These are phyloP conservation scores for Catharus ustulatus DNA, from an alignment of 2,797 vertebrate genomes.

Conservation along the genomic window DNA sequence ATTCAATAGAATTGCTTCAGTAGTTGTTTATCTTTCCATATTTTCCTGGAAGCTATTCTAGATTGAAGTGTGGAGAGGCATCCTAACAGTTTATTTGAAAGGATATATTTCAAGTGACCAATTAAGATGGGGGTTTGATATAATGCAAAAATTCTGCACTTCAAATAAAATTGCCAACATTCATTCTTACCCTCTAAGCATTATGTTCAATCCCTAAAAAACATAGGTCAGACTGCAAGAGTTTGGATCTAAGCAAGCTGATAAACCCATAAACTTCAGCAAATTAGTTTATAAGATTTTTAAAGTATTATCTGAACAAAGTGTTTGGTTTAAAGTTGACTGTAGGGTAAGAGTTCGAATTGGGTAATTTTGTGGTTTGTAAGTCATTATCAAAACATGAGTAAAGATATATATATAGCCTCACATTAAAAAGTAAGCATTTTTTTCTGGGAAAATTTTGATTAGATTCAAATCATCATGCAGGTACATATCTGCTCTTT, in stretches of 20 bases:
- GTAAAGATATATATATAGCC: not conserved
- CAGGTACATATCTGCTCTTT: not conserved
- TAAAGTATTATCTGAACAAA: not conserved
- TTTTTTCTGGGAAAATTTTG: not conserved
- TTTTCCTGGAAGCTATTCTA: conserved; percentile 38
- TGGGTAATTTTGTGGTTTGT: not conserved
- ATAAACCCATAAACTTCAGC: not conserved
- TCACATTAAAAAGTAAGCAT: not conserved
- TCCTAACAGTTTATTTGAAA: not conserved
- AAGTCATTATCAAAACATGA: not conserved
- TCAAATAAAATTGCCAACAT: not conserved
- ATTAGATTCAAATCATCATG: not conserved
- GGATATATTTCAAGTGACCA: not conserved
- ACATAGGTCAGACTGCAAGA: not conserved
- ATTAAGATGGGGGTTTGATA: not conserved
- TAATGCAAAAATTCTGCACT: not conserved
- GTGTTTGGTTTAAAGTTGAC: not conserved
- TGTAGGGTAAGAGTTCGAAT: not conserved
- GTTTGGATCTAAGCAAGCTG: not conserved
- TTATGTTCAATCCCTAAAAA: not conserved
- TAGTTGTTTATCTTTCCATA: not conserved
- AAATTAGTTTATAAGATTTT: not conserved
- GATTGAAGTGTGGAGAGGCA: not conserved
- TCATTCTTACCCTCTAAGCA: not conserved
- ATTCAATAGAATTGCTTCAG: not conserved